Base-by-base conservation (phyloP, 2,888 invertebrate genomes). In the Limnephilus marmoratus region DNA sequence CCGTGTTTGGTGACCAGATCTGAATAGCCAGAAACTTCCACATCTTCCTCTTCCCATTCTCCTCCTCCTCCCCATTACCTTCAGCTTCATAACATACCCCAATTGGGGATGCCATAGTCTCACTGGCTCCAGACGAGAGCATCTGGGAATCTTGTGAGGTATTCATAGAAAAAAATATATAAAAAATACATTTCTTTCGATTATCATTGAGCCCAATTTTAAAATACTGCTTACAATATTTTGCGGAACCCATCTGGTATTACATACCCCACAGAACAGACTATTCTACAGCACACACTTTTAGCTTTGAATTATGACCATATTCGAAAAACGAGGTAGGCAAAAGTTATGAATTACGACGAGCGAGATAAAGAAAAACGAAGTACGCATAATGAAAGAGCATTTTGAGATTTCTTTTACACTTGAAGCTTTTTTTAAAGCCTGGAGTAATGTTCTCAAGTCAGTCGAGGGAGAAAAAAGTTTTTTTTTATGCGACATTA, bases 301-400 rank as follows among this genome's bases (percentile, higher is more conserved):
- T 68, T 68, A n/a, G 68, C 68, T 68, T 68, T 68, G 68, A 68
- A 68, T 68, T 68, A 68, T 68, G 68, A 1, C n/a, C 68, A n/a
- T 68, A 68, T 68, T 68, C 68, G n/a, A 68, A 68, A 68, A 68
- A 68, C 68, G 68, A 68, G 68, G 68, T 68, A 68, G 68, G 68
- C 68, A 68, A 68, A 68, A 68, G 68, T 68, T 68, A 68, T 68
- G 68, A 68, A 68, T 68, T 68, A 68, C 68, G 68, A n/a, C 68
- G 68, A 24, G 68, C 68, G n/a, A 68, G 68, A 68, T 68, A 68
- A 68, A 68, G 68, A 68, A 68, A 68, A 68, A 68, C 68, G 24
- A 24, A 18, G 68, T 68, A 68, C 68, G 68, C 68, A 68, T 68
- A 68, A 68, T 68, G 68, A 68, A 68, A 68, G 68, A 68, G 68